phyloP scores from a whole-genome alignment of 2,113 vertebrate species.

The Myocastor coypus region DNA sequence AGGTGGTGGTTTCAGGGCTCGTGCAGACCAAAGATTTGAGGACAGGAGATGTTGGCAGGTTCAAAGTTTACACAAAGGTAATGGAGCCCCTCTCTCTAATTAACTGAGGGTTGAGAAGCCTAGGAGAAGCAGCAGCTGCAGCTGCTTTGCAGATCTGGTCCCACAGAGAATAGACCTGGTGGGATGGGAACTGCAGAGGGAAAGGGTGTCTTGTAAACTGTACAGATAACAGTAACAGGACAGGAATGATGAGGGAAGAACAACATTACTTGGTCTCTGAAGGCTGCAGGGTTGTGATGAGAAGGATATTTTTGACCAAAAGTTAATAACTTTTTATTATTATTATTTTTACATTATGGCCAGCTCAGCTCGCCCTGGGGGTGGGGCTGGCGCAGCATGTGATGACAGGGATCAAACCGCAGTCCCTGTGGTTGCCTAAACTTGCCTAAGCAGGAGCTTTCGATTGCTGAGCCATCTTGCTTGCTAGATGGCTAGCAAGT shows the following conservation, averaged over 20 bases:
- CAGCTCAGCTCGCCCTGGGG: too few species aligned
- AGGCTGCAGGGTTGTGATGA: constrained; percentile 1
- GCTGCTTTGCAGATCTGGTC: background rate
- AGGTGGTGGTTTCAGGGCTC: background rate
- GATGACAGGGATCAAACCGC: too few species aligned
- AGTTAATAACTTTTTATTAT: constrained; percentile 61
- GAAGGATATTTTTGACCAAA: constrained; percentile 43
- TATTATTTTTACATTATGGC: too few species aligned
- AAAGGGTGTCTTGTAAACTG: constrained; percentile 24
- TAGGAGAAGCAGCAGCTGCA: background rate
- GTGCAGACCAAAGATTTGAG: constrained; percentile 2
- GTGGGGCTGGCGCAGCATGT: too few species aligned
- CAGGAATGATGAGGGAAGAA: background rate
- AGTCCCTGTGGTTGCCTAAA: too few species aligned
- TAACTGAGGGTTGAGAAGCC: background rate
- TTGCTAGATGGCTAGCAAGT: constrained; percentile 32
- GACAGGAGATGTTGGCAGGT: background rate
- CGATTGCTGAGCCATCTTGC: too few species aligned
- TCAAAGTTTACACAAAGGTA: background rate
- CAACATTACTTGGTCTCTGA: background rate
- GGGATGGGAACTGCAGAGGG: background rate
- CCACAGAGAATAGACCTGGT: background rate
- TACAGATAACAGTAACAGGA: background rate
- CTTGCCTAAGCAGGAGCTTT: too few species aligned
- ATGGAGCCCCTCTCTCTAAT: background rate